phyloP scores from a whole-genome alignment of 2,888 invertebrate genomes.

The Orchesellides sinensis region DNA sequence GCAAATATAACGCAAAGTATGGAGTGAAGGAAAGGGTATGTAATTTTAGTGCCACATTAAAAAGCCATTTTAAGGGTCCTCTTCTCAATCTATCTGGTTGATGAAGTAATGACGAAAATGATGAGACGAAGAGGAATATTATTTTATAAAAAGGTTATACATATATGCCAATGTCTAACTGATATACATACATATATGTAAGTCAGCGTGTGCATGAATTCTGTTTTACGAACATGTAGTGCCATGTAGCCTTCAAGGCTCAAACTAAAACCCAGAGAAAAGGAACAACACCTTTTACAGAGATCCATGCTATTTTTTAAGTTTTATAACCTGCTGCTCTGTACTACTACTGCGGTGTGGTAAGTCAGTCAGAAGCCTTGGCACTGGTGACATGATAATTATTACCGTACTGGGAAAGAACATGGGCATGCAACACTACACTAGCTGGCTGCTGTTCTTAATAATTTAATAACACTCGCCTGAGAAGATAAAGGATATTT shows the following conservation, averaged over 20 bases:
- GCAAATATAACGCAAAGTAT: no score
- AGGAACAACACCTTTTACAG: constrained; percentile 1
- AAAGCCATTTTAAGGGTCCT: constrained; percentile 56
- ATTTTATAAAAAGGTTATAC: no score
- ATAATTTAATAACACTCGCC: constrained; percentile 52
- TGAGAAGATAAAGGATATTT: no score
- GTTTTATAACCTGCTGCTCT: background rate
- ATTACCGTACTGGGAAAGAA: constrained; percentile 12
- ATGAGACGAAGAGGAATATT: no score
- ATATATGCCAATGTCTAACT: no score
- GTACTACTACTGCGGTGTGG: no score
- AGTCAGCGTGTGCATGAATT: no score
- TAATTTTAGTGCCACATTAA: constrained; percentile 67
- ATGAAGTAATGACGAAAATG: constrained; percentile 43
- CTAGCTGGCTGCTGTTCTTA: constrained; percentile 26
- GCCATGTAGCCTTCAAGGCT: constrained; percentile 1
- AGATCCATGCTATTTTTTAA: background rate
- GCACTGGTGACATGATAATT: constrained; percentile 54
- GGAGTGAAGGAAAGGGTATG: no score
- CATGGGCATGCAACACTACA: constrained; percentile 32
- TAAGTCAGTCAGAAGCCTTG: background rate
- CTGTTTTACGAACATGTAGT: no score
- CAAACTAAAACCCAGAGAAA: background rate
- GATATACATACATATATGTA: no score
- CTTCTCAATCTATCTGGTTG: constrained; percentile 31